Evolutionary conservation across 2,888 invertebrate species (phyloP).

Genomic region (Leptopilina syphax): DNA sequence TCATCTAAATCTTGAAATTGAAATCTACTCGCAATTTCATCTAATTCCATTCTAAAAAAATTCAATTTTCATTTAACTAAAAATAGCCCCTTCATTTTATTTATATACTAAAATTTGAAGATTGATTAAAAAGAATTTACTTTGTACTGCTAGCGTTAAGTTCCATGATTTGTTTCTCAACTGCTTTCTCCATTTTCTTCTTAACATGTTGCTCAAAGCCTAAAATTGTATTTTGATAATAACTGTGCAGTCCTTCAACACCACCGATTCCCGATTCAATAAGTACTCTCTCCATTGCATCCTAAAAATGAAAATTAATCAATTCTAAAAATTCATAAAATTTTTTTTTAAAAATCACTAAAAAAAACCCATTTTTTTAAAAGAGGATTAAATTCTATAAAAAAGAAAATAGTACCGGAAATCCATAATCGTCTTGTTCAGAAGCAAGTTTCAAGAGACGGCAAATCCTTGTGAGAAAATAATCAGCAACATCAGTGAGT

Average conservation of each 20-base stretch:
- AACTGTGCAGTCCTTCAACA: slow-evolving; percentile 79
- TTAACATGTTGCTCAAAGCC: slow-evolving; percentile 69
- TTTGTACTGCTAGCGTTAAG: slow-evolving; percentile 65
- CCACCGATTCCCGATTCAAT: slow-evolving; percentile 82
- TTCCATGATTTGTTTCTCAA: slow-evolving; percentile 69
- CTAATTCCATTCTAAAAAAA: slow-evolving; percentile 68
- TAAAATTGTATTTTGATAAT: slow-evolving; percentile 78
- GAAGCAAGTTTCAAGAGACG: slow-evolving; percentile 78
- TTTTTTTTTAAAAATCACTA: too few relatives aligned
- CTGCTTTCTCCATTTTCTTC: slow-evolving; percentile 66
- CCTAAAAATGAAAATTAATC: slow-evolving; percentile 72
- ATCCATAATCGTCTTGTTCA: slow-evolving; percentile 78
- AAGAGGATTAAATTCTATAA: slow-evolving; percentile 28
- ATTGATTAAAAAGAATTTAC: slow-evolving; percentile 52
- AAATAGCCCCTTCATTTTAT: too few relatives aligned
- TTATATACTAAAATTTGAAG: not conserved
- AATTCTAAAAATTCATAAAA: too few relatives aligned
- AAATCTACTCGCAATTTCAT: slow-evolving; percentile 70
- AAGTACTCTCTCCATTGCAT: slow-evolving; percentile 81
- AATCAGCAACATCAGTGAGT: slow-evolving; percentile 77
- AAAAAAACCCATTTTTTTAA: too few relatives aligned
- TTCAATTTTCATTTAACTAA: too few relatives aligned
- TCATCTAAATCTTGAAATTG: slow-evolving; percentile 73
- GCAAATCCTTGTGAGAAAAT: slow-evolving; percentile 77
- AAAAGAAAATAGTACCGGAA: slow-evolving; percentile 74